phyloP scores from a whole-genome alignment of 2,113 vertebrate species.

The Agapornis roseicollis region DNA sequence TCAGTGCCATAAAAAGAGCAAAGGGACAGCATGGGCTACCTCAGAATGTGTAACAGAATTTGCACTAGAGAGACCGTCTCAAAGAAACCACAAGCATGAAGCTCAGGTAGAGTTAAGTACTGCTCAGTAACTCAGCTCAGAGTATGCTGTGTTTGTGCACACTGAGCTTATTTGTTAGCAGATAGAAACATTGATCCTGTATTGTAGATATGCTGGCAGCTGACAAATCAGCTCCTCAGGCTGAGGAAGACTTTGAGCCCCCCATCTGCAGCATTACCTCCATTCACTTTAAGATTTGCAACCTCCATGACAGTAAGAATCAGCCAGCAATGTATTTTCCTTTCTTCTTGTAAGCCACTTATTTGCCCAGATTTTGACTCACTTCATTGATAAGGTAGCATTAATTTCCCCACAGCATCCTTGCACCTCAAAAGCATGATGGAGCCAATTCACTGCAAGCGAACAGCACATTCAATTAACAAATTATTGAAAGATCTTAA shows the following conservation, averaged over 20 bases:
- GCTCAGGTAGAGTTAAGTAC: not conserved
- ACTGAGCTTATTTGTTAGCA: not conserved
- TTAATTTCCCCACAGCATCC: not conserved
- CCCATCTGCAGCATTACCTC: not conserved
- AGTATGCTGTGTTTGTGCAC: not conserved
- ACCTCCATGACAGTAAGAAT: not conserved
- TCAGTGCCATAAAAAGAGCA: not conserved
- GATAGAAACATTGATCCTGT: not conserved
- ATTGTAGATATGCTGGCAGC: not conserved
- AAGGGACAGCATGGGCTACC: not conserved
- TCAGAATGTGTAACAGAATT: not conserved
- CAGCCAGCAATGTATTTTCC: not conserved
- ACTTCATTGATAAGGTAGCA: not conserved
- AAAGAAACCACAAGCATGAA: not conserved
- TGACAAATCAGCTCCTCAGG: not conserved
- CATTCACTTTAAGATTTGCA: not conserved
- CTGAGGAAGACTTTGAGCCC: not conserved
- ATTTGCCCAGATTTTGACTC: not conserved
- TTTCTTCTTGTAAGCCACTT: not conserved
- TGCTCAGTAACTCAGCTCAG: not conserved
- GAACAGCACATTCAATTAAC: not conserved
- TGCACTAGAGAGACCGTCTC: not conserved
- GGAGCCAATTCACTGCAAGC: slow-evolving; percentile 4
- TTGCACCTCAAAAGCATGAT: not conserved
- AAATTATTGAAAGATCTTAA: slow-evolving; percentile 8